Evolutionary conservation across 2,797 vertebrate species (phyloP), one percentile per base, ranked within the genome.

Genomic region (Gallinago solitaria): DNA sequence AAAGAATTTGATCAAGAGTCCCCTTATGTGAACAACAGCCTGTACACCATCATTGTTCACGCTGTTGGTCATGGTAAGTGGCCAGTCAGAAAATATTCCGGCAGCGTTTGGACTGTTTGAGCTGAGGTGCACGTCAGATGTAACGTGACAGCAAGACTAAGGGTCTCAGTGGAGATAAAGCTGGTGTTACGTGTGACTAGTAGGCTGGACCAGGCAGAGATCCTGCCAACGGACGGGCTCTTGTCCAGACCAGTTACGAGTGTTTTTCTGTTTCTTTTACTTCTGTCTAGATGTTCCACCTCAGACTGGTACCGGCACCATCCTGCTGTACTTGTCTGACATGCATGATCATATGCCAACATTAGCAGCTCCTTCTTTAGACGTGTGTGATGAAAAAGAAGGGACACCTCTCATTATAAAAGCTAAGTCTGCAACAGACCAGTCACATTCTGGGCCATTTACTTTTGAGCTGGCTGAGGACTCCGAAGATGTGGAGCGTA

Each of bases 1-100:
- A 87, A 98, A 95, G 98, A 89, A 50, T 97, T 98, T 95, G 98
- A 99, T 95, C 94, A 97, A 48, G 98, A 99, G 81, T 99, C 98
- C 6, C 91, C 96, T 11, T 94, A 91, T 47, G 97, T 99, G 27
- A 94, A 97, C 24, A 78, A 98, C 9, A 97, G 83, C 65, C 32
- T 96, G 64, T 99, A 99, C 83, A 95, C 59, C 19, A 37, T 99
- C 17, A 3, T 98, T 1, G 56, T 98, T 6, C 90, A 53, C 4
- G 98, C 98, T 14, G 45, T 98, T 45, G 98, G 98, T 80, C 33
- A 97, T 12, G 98, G 99, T 99, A 98, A 92, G 96, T 83, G 65
- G 11, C 19, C 33, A n/a, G 14, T 39, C 43, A 64, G 32, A 50
- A 41, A n/a, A 54, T 27, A 73, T 7, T 68, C 30, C 28, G 56